Evolutionary conservation across 2,797 vertebrate species (phyloP).

Genomic region (Phataginus tetradactyla): DNA sequence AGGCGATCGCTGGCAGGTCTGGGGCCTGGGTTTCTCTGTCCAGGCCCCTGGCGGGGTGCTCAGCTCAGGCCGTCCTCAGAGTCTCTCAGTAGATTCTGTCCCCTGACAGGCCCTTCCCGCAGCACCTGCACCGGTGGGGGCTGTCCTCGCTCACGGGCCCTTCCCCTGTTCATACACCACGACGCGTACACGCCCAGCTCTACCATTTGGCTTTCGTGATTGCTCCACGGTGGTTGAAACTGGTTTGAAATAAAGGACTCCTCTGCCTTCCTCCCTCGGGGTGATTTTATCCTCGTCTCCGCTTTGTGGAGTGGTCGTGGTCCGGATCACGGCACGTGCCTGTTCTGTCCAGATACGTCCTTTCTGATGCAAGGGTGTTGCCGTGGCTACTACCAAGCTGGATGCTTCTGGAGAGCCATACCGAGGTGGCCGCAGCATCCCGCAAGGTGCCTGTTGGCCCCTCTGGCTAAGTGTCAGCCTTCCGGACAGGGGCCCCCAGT

Average conservation of each 20-base stretch:
- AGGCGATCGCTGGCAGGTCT: background rate
- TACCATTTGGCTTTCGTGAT: slow-evolving; percentile 47
- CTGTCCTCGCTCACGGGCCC: rapidly evolving
- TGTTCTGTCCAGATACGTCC: slow-evolving; percentile 31
- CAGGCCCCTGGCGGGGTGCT: background rate
- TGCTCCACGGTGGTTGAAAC: slow-evolving; percentile 67
- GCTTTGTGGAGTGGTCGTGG: slow-evolving; percentile 46
- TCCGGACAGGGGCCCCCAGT: too few species aligned
- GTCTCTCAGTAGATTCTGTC: background rate
- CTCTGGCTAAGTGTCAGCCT: too few species aligned
- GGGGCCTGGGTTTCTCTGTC: background rate
- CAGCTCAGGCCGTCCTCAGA: background rate
- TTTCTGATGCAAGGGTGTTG: slow-evolving; percentile 46
- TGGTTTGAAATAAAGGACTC: slow-evolving; percentile 72
- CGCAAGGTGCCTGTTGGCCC: rapidly evolving
- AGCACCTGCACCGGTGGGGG: background rate
- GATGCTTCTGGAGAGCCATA: background rate
- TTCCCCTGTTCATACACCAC: background rate
- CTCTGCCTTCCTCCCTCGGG: slow-evolving; percentile 49
- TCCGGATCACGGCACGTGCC: background rate
- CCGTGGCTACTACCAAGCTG: background rate
- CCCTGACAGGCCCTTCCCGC: background rate
- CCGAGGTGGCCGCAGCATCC: background rate
- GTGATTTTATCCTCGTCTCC: slow-evolving; percentile 48
- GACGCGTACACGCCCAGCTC: background rate